Conservation (phyloP, 1,140 invertebrate species). For the Psix sp. region DNA sequence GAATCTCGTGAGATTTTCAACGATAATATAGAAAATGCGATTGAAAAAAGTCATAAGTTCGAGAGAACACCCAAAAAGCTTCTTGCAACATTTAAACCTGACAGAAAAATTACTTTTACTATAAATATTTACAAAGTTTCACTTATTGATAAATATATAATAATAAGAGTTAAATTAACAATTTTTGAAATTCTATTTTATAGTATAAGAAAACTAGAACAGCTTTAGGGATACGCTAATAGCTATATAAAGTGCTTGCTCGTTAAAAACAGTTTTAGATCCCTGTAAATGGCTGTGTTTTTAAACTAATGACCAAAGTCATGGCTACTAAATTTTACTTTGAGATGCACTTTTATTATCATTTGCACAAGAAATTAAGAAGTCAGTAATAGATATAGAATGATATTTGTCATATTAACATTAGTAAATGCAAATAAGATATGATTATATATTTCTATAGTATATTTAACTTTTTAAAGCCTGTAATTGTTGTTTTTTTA, state of each 20-base stretch:
- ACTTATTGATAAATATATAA: too few species aligned
- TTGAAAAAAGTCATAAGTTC: neutral
- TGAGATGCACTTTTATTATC: constrained; percentile 40
- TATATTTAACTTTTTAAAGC: too few species aligned
- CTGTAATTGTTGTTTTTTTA: too few species aligned
- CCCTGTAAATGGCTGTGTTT: constrained; percentile 37
- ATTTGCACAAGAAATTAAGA: constrained; percentile 42
- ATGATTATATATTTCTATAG: too few species aligned
- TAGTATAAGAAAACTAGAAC: constrained; percentile 17
- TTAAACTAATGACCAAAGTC: constrained; percentile 35
- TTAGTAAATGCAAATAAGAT: constrained; percentile 30
- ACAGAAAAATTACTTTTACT: neutral
- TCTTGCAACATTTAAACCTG: neutral
- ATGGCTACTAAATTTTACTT: constrained; percentile 46
- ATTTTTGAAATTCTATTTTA: too few species aligned
- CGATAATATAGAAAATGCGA: constrained; percentile 26
- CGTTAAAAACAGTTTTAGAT: constrained; percentile 43
- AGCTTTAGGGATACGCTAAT: constrained; percentile 38
- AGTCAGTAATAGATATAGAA: constrained; percentile 33
- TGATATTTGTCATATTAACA: constrained; percentile 24
- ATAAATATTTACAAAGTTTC: too few species aligned
- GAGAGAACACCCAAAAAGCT: too few species aligned
- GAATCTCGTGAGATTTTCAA: constrained; percentile 32
- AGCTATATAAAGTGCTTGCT: constrained; percentile 43
- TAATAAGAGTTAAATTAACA: too few species aligned